Evolutionary conservation across 1,140 invertebrate genomes (phyloP).

Genomic region (Heliconius himera): DNA sequence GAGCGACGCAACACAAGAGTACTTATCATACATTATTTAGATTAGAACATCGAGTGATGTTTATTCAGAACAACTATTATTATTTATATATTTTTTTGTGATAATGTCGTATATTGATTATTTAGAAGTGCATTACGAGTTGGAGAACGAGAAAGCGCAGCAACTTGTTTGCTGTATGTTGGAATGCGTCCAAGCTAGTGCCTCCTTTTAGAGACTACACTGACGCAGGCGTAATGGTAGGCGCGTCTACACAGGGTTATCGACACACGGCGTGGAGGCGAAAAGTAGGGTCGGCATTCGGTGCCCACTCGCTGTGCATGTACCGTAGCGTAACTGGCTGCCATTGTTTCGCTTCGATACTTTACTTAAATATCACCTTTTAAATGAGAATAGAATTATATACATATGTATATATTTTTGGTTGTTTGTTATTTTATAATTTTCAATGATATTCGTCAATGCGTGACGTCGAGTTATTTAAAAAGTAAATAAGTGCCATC

Average conservation of each 20-base stretch:
- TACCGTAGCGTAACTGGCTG: slow-evolving; percentile 60
- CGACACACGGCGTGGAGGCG: slow-evolving; percentile 70
- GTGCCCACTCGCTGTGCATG: slow-evolving; percentile 55
- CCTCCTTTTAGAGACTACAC: slow-evolving; percentile 68
- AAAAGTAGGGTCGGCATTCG: slow-evolving; percentile 70
- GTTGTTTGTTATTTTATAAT: background rate
- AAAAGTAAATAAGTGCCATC: slow-evolving; percentile 31
- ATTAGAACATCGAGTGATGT: slow-evolving; percentile 29
- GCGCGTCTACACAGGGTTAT: slow-evolving; percentile 75
- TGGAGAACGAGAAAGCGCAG: slow-evolving; percentile 16
- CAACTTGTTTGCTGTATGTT: slow-evolving; percentile 56
- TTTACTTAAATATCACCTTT: slow-evolving; percentile 34
- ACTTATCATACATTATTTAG: slow-evolving; percentile 40
- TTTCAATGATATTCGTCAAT: background rate
- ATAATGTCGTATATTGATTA: slow-evolving; percentile 8
- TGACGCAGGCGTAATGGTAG: slow-evolving; percentile 72
- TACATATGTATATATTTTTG: too few species aligned
- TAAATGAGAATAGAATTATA: background rate
- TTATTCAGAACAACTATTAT: slow-evolving; percentile 5
- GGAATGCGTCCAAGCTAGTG: slow-evolving; percentile 70
- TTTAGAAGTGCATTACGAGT: background rate
- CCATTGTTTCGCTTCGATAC: slow-evolving; percentile 68
- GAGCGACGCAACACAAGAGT: slow-evolving; percentile 65
- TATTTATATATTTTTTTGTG: slow-evolving; percentile 1
- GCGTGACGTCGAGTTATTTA: background rate